phyloP scores from a whole-genome alignment of 2,888 invertebrate genomes.

The Hirudinaria manillensis region DNA sequence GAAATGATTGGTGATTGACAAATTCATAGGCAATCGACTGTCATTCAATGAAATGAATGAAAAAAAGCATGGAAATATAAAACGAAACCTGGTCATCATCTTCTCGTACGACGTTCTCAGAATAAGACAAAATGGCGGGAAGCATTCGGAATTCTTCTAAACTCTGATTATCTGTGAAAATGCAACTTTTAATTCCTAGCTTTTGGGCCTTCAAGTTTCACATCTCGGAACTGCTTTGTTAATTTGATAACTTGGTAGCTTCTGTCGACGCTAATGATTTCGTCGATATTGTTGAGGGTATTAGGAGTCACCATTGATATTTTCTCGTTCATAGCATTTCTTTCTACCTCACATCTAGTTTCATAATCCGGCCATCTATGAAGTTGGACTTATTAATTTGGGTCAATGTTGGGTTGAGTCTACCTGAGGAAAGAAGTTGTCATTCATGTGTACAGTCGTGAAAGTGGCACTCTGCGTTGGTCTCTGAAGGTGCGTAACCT shows the following conservation, averaged over 20 bases:
- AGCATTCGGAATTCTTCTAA: no score
- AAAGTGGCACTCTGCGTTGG: constrained; percentile 47
- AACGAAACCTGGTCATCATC: no score
- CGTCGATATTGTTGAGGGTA: not conserved
- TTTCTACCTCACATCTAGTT: not conserved
- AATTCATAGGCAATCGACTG: no score
- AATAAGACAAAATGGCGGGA: no score
- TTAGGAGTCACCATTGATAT: not conserved
- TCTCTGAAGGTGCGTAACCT: constrained; percentile 49
- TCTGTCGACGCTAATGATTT: not conserved
- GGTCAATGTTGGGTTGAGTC: not conserved
- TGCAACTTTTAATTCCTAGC: no score
- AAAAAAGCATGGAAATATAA: no score
- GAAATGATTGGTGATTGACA: no score
- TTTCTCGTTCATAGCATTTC: not conserved
- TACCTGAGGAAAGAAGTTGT: constrained; percentile 54
- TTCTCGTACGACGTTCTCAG: no score
- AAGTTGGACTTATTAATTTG: no score
- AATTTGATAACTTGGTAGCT: not conserved
- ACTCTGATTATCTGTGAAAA: no score
- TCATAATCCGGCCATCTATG: not conserved
- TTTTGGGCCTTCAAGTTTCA: not conserved
- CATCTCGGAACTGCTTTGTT: not conserved
- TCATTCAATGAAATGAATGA: no score
- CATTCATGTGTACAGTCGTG: constrained; percentile 52